Evolutionary conservation across 2,888 invertebrate species (phyloP).

Genomic region (Chrysomela aeneicollis): DNA sequence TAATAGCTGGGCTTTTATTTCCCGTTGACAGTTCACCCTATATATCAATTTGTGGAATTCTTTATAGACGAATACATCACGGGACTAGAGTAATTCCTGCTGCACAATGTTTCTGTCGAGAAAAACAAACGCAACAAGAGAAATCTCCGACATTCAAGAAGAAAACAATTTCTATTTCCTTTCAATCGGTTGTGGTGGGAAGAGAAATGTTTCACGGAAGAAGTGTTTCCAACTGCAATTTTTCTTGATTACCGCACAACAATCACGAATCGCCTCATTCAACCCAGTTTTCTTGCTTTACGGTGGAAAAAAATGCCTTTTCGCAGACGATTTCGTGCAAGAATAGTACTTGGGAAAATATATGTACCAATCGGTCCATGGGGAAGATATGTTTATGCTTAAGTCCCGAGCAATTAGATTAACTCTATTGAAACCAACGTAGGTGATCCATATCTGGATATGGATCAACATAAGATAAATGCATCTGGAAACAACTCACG

Average conservation of each 20-base stretch:
- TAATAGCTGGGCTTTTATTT: no score
- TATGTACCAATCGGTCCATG: no score
- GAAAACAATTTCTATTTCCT: background rate
- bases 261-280: slow-evolving; percentile 1
- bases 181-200: background rate
- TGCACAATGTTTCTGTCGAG: background rate
- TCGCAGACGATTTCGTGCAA: background rate
- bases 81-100: background rate
- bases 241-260: slow-evolving; percentile 1
- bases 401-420: no score
- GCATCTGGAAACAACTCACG: no score
- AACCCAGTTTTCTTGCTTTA: background rate
- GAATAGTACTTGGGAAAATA: background rate
- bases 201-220: background rate
- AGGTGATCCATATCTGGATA: no score
- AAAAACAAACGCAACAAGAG: background rate
- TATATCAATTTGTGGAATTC: no score
- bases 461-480: no score
- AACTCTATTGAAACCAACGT: no score
- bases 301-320: background rate
- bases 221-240: slow-evolving; percentile 3
- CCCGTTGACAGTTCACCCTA: no score
- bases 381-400: no score
- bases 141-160: background rate
- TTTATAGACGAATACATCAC: background rate